These are phyloP conservation scores for Metridium senile DNA, from an alignment of 92 coral and sea anemone species.

Conservation along the genomic window DNA sequence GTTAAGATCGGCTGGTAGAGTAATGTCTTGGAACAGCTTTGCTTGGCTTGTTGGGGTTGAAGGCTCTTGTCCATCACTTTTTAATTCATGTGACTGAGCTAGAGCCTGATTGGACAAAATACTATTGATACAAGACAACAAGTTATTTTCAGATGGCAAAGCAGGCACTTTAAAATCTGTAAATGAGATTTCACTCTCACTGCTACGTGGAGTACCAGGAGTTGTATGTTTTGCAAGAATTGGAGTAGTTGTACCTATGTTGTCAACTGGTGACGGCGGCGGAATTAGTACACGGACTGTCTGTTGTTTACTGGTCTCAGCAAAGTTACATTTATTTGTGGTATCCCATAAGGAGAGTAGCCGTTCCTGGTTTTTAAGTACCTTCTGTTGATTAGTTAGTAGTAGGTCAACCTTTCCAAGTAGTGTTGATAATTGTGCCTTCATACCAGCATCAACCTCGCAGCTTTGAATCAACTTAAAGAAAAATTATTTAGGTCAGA, in stretches of 20 bases:
- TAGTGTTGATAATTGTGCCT: constrained; percentile 57
- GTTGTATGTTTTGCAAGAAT: background rate
- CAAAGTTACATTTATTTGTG: constrained; percentile 3
- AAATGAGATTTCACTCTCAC: constrained; percentile 19
- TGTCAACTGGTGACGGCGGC: constrained; percentile 15
- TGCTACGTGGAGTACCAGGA: background rate
- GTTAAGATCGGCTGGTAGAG: constrained; percentile 38
- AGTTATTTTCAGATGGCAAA: constrained; percentile 35
- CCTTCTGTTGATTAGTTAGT: constrained; percentile 64
- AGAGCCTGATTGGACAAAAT: constrained; percentile 27
- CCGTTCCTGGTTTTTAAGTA: constrained; percentile 66
- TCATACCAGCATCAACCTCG: constrained; percentile 70
- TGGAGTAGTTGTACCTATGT: constrained; percentile 8
- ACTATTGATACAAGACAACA: constrained; percentile 35
- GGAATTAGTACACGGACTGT: constrained; percentile 17
- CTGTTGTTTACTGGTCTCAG: constrained; percentile 18
- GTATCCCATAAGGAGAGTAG: constrained; percentile 55
- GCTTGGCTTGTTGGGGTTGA: constrained; percentile 2
- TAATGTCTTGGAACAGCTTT: constrained; percentile 30
- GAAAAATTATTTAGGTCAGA: constrained; percentile 79
- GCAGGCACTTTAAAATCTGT: constrained; percentile 36
- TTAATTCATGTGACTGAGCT: constrained; percentile 28
- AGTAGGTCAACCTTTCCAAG: constrained; percentile 70
- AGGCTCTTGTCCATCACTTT: constrained; percentile 7
- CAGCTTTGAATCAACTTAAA: constrained; percentile 73